Evolutionary conservation across 2,113 vertebrate genomes (phyloP), one percentile per base, ranked within the genome.

Genomic region (Acrocephalus arundinaceus): DNA sequence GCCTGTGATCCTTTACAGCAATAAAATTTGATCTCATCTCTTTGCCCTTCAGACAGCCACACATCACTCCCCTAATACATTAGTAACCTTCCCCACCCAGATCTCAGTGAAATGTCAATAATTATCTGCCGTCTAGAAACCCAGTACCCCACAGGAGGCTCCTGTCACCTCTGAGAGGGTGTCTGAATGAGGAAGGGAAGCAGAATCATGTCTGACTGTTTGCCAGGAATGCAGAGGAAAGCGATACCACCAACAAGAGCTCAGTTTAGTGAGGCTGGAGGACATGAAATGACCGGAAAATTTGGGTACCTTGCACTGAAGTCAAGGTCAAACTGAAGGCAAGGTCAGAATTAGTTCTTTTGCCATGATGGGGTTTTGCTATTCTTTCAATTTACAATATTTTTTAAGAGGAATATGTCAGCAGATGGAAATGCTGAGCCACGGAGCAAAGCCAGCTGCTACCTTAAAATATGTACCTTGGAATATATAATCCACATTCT

Each of bases 1-100:
- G 37, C 74, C 66, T 72, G 5, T 65, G n/a, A 87, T 85, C 20
- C 22, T 89, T 76, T 54, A 33, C 14, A 85, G 46, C 70, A 73
- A 4, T 68, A 46, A 92, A 89, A 70, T 75, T 89, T 61, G 76
- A 68, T 80, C 59, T 90, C 55, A 71, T 74, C 22, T 76, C 52
- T 95, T 90, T 85, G 89, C 79, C 95, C 94, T 94, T 92, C 76
- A 88, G 78, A 77, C 72, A 92, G 79, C 43, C 48, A 87, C 1
- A 0, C 35, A 45, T 82, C 77, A 43, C 33, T 95, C 43, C 27
- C 45, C 8, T 75, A 57, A 45, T 91, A 54, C 41, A 62, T 91
- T 89, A 76, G 78, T 87, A 91, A 91, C 41, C 31, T 82, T 94
- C 49, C n/a, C 41, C 62, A 85, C 52, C 45, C 77, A 89, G 86